A percentile compares a stretch with the other conserved stretches of the same genome.
Conservation (phyloP, 1,140 invertebrate genomes). For the Drosophila teissieri region DNA sequence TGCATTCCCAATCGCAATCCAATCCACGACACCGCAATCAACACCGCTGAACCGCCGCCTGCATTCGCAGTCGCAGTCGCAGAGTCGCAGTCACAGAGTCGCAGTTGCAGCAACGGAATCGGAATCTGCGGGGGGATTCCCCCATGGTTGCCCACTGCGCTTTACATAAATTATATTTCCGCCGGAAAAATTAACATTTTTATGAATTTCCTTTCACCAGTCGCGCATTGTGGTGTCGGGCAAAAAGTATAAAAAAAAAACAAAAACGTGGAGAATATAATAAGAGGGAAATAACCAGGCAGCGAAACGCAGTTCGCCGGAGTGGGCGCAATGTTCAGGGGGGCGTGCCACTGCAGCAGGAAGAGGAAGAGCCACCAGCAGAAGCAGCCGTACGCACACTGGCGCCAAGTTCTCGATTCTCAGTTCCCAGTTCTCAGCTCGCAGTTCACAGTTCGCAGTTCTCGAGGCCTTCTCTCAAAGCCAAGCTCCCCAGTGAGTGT, state of each 20-base stretch:
- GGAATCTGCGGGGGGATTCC: slow-evolving; percentile 24
- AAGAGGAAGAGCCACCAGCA: slow-evolving; percentile 38
- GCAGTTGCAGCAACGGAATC: slow-evolving; percentile 9
- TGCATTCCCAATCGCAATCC: slow-evolving; percentile 54
- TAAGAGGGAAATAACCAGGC: slow-evolving; percentile 24
- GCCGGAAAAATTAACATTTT: slow-evolving; percentile 83
- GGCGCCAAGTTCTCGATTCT: slow-evolving; percentile 56
- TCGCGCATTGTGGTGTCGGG: slow-evolving; percentile 71
- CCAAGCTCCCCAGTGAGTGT: slow-evolving; percentile 64
- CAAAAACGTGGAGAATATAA: not conserved
- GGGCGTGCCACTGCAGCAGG: slow-evolving; percentile 29
- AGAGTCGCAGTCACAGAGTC: not conserved
- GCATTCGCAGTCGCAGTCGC: slow-evolving; percentile 3
- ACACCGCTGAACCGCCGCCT: slow-evolving; percentile 18
- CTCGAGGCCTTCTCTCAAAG: slow-evolving; percentile 31
- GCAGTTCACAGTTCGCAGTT: slow-evolving; percentile 10
- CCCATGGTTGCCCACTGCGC: slow-evolving; percentile 73
- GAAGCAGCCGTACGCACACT: slow-evolving; percentile 61
- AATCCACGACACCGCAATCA: slow-evolving; percentile 46
- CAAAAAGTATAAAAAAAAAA: slow-evolving; percentile 15
- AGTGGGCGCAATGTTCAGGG: slow-evolving; percentile 14
- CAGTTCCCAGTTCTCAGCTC: slow-evolving; percentile 12
- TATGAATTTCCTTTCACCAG: slow-evolving; percentile 81
- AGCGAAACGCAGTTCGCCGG: slow-evolving; percentile 28
- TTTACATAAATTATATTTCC: slow-evolving; percentile 84